Conservation (phyloP, 1,140 invertebrate species). For the Dreissena rostriformis region DNA sequence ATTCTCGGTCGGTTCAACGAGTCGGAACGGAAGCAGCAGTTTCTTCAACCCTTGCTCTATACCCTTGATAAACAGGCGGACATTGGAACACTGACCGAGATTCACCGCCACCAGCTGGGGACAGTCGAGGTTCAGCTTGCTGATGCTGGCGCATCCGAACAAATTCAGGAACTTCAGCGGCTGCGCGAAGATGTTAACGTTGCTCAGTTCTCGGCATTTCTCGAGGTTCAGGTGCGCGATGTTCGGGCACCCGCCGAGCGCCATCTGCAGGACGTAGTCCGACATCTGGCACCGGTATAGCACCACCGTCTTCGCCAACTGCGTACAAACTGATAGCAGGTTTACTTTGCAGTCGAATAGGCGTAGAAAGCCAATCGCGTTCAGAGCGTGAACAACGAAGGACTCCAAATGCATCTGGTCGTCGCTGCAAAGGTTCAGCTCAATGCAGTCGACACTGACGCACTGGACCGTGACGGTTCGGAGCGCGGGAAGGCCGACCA, state of each 20-base stretch:
- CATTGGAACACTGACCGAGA: slow-evolving; percentile 74
- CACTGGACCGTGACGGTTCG: slow-evolving; percentile 75
- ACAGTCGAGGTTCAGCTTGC: slow-evolving; percentile 69
- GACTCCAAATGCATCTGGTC: slow-evolving; percentile 75
- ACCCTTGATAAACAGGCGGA: slow-evolving; percentile 65
- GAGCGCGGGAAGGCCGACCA: slow-evolving; percentile 72
- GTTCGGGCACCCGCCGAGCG: slow-evolving; percentile 73
- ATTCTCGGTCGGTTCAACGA: slow-evolving; percentile 66
- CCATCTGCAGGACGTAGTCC: slow-evolving; percentile 76
- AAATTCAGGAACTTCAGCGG: slow-evolving; percentile 75
- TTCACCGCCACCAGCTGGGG: slow-evolving; percentile 74
- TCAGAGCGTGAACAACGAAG: slow-evolving; percentile 74
- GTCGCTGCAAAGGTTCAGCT: slow-evolving; percentile 76
- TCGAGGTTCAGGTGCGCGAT: slow-evolving; percentile 75
- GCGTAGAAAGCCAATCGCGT: slow-evolving; percentile 73
- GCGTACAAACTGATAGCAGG: slow-evolving; percentile 71
- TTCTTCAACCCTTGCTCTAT: slow-evolving; percentile 65
- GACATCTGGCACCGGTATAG: slow-evolving; percentile 75
- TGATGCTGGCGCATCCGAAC: slow-evolving; percentile 72
- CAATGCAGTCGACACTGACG: slow-evolving; percentile 75
- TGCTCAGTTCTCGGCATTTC: slow-evolving; percentile 71
- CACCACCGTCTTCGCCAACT: slow-evolving; percentile 74
- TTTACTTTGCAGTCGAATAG: slow-evolving; percentile 78
- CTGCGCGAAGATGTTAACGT: slow-evolving; percentile 64
- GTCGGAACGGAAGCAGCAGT: slow-evolving; percentile 54